phyloP scores from a whole-genome alignment of 2,113 vertebrate genomes.

The Phaetusa simplex region DNA sequence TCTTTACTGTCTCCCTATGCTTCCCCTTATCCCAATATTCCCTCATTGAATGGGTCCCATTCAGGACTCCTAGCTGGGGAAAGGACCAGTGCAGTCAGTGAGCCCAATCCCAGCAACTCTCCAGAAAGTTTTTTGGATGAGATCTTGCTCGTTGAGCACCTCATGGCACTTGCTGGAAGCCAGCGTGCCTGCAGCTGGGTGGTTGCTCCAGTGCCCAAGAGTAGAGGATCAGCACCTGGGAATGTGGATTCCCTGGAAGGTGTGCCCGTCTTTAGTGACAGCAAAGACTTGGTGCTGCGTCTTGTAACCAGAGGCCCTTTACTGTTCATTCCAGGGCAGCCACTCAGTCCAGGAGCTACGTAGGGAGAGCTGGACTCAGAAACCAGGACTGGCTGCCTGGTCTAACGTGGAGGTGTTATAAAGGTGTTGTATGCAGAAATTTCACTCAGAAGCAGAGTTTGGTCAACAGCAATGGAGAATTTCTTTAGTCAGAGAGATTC shows the following conservation, averaged over 20 bases:
- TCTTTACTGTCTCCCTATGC: neutral
- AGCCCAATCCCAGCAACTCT: neutral
- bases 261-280: neutral
- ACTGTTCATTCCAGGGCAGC: neutral
- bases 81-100: neutral
- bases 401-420: accelerated
- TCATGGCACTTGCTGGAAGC: neutral
- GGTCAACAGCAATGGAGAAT: neutral
- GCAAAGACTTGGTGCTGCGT: neutral
- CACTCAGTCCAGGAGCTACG: accelerated
- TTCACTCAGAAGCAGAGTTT: neutral
- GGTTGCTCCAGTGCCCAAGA: neutral
- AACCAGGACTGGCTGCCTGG: neutral
- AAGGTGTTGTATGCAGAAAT: neutral
- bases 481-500: neutral
- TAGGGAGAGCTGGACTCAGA: neutral
- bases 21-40: neutral
- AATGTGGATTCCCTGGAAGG: neutral
- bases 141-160: neutral
- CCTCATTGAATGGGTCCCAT: neutral
- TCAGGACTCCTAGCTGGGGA: neutral
- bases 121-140: neutral
- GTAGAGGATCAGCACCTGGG: neutral
- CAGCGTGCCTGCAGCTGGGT: neutral
- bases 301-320: neutral